Conservation (phyloP, 2,888 invertebrate genomes). For the Rotaria magnacalcarata region DNA sequence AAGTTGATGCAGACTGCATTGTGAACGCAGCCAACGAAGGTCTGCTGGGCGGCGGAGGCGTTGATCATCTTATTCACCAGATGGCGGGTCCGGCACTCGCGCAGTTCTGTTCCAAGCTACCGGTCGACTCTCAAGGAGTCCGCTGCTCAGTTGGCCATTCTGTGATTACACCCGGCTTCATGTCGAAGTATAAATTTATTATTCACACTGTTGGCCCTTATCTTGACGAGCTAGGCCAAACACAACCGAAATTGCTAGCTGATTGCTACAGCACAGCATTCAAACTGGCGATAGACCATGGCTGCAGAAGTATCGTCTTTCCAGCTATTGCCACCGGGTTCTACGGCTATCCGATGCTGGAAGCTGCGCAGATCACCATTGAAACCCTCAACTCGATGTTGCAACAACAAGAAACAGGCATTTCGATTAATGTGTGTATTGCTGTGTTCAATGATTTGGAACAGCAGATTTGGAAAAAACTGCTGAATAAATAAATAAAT, state of each 20-base stretch:
- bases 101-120: neutral
- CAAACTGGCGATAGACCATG: neutral
- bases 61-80: neutral
- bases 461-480: neutral
- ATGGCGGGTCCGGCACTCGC: neutral
- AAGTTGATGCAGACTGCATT: neutral
- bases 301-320: neutral
- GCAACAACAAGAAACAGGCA: neutral
- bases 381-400: neutral
- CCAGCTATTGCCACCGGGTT: neutral
- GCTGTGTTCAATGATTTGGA: slow-evolving; percentile 17
- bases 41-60: neutral
- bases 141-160: neutral
- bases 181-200: neutral
- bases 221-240: neutral
- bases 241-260: neutral
- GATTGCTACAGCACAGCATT: neutral
- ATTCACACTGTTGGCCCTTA: slow-evolving; percentile 6
- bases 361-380: neutral
- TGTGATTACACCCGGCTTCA: neutral
- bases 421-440: neutral
- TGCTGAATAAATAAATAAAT: neutral
- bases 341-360: neutral
- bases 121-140: neutral
- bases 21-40: neutral